Percentiles rank a stretch among this genome's conserved stretches.
These are phyloP conservation scores for Antedon mediterranea DNA, from an alignment of 53 echinoderm and acorn worm genomes.

Conservation along the genomic window DNA sequence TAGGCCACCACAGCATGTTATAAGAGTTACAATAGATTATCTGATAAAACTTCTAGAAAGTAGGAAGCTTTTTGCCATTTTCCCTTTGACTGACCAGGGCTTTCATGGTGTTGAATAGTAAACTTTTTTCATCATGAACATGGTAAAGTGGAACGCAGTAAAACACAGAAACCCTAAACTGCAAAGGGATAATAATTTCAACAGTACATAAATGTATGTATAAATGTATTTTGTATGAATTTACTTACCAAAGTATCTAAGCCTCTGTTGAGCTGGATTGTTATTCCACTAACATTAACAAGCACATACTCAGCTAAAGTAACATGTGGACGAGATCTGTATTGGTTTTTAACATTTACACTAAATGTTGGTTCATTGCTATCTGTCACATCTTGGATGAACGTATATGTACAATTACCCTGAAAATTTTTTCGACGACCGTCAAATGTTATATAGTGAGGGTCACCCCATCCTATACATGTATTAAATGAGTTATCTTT, in stretches of 20 bases:
- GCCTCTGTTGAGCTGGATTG: constrained; percentile 4
- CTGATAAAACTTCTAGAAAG: no score
- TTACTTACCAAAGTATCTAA: not conserved
- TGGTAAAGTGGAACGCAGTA: no score
- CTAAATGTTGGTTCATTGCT: not conserved
- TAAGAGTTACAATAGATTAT: no score
- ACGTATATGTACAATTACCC: constrained; percentile 9
- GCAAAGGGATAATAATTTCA: no score
- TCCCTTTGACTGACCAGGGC: no score
- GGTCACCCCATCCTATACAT: constrained; percentile 14
- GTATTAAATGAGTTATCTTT: not conserved
- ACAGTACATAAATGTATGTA: no score
- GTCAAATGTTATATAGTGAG: constrained; percentile 16
- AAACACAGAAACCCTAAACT: no score
- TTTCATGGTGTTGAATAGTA: no score
- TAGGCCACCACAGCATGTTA: no score
- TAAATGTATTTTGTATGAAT: no score
- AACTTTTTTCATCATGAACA: no score
- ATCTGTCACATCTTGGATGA: not conserved
- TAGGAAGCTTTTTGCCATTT: no score
- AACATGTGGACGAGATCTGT: not conserved
- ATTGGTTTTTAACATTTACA: constrained; percentile 8
- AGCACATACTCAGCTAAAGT: constrained; percentile 3
- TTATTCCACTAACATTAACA: not conserved
- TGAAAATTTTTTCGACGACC: constrained; percentile 1